A percentile compares a stretch with the other conserved stretches of the same genome.
These are phyloP conservation scores for Hyperoplus lanceolatus DNA, from an alignment of 2,797 vertebrate species.

Conservation along the genomic window DNA sequence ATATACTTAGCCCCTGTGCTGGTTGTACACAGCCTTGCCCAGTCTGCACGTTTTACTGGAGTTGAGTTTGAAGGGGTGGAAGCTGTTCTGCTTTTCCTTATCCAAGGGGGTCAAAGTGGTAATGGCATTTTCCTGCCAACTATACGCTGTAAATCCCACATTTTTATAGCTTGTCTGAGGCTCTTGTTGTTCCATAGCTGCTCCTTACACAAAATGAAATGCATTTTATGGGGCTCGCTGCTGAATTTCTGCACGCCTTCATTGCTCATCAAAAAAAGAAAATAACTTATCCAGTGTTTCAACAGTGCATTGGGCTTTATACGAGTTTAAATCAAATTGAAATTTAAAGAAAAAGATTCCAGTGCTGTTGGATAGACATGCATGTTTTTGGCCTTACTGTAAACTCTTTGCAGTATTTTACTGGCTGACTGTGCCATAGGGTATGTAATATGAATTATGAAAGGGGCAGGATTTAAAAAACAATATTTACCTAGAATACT, in stretches of 20 bases:
- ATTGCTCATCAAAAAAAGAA: slow-evolving; percentile 63
- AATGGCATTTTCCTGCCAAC: slow-evolving; percentile 85
- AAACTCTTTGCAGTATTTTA: slow-evolving; percentile 16
- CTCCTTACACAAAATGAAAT: slow-evolving; percentile 52
- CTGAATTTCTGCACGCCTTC: slow-evolving; percentile 57
- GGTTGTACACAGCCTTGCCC: slow-evolving; percentile 24
- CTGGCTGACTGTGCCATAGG: slow-evolving; percentile 10
- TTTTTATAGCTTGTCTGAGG: slow-evolving; percentile 68
- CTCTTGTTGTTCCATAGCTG: slow-evolving; percentile 67
- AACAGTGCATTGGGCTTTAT: slow-evolving; percentile 31
- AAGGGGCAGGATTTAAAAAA: slow-evolving; percentile 5
- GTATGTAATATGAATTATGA: slow-evolving; percentile 17
- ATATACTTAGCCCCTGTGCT: slow-evolving; percentile 28
- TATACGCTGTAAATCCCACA: slow-evolving; percentile 74
- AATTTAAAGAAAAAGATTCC: slow-evolving; percentile 49
- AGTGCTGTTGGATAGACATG: slow-evolving; percentile 40
- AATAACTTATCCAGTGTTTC: slow-evolving; percentile 53
- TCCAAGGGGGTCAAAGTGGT: slow-evolving; percentile 75
- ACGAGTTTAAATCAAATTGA: slow-evolving; percentile 41
- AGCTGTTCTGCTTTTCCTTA: slow-evolving; percentile 63
- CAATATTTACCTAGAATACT: background rate
- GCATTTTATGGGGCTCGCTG: slow-evolving; percentile 63
- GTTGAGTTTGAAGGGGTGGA: slow-evolving; percentile 37
- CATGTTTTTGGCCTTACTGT: slow-evolving; percentile 3
- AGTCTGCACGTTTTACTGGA: slow-evolving; percentile 44